Base-by-base conservation (phyloP, 2,113 vertebrate species). In the Melanocharis versteri region DNA sequence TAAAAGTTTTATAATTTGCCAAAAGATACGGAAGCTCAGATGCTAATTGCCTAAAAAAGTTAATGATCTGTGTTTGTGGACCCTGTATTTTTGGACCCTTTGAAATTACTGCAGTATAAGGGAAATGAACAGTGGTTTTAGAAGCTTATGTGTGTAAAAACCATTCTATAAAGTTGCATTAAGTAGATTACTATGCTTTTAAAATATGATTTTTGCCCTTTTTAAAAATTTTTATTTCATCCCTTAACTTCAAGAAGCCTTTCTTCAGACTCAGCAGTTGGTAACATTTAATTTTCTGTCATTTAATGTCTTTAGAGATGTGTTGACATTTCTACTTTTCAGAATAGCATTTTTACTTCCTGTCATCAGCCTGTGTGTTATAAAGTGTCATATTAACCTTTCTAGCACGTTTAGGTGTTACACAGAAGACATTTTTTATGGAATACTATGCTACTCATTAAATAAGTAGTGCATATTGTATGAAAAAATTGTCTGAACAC, bases 251-350 rank as follows among this genome's bases (percentile, higher is more conserved):
- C 69, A 87, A 93, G 94, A 64, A 77, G 73, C 47, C 21, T 91
- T 81, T 87, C 60, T 91, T 94, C 71, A 69, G 54, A 62, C 83
- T 94, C 93, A 95, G 93, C 96, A 97, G 96, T 97, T 97, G 97
- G 92, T 97, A 98, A 91, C 97, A 97, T 97, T 98, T 98, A 92
- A 97, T 97, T 95, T 96, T 95, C 89, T 97, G 88, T 97, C 95
- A 96, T 96, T 96, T 97, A 93, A 80, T 97, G 88, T 97, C 97
- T 97, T 97, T 87, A 94, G 97, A 97, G 96, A 94, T 96, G 80
- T 93, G 91, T 95, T 98, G 97, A 96, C 97, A 98, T 98, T 98
- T 98, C 96, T 97, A 72, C 72, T 77, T 97, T 93, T 94, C 87
- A 91, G 92, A 95, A 66, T 70, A 96, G 90, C 93, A 85, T 96